Base-by-base conservation (phyloP, 2,797 vertebrate species). In the Anniella stebbinsi region DNA sequence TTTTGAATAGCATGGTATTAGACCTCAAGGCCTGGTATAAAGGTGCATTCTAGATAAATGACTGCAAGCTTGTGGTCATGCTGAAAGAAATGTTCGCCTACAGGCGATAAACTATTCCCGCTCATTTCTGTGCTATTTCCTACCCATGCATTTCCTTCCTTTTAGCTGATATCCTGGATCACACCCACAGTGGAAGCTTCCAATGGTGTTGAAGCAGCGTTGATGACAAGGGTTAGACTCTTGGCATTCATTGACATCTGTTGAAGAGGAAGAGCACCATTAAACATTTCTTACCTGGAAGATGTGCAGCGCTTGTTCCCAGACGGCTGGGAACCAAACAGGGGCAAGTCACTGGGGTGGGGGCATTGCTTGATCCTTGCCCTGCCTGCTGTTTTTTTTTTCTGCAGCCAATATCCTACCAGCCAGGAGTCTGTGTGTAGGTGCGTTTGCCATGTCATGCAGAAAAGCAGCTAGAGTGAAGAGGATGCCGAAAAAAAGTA, bases 181-280 rank as follows among this genome's bases (percentile, higher is more conserved):
- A 95, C 99, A 99, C 48, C 98, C 98, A 92, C 99, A 99, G 75
- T 98, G 98, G 96, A 98, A 99, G 92, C 99, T 99, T 75, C 99
- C 99, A 73, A 99, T 97, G 11, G 97, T 98, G 92, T 99, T 99
- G 89, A 99, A 97, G 95, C 99, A 99, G 69, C 95, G 98, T 41
- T 99, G 99, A 88, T 99, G 98, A 91, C 99, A 99, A 10, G 97
- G 98, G 89, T 96, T 98, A 36, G 98, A 97, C 92, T 99, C 99
- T 94, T 98, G 98, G 90, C 99, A 99, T 96, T 99, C 99, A 0
- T 99, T 99, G 87, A 99, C 88, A 92, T 99, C 99, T 99, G 96
- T 93, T 78, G 93, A 93, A 93, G 72, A 91, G 95, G 30, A 92
- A 17, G 94, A 86, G 93, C 18, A 80, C 80, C n/a, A 73, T 94